Percentiles rank a stretch among this genome's conserved stretches.
phyloP scores from a whole-genome alignment of 2,797 vertebrate genomes.

The Hozukius guyotensis region DNA sequence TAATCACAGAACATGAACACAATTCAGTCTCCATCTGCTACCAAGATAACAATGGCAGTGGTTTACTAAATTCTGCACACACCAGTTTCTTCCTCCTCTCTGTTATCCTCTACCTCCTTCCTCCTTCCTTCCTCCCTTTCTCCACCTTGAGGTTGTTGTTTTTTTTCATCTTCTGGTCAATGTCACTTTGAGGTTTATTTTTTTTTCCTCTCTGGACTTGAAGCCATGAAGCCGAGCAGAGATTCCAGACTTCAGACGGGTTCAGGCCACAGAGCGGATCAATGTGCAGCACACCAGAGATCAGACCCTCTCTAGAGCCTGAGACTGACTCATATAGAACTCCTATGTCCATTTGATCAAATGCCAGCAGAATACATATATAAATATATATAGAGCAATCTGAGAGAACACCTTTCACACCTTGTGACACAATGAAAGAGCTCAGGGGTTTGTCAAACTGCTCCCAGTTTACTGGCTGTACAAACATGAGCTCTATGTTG shows the following conservation, averaged over 20 bases:
- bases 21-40: constrained; percentile 58
- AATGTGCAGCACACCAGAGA: constrained; percentile 22
- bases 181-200: constrained; percentile 24
- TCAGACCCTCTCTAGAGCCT: constrained; percentile 19
- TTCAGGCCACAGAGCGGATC: constrained; percentile 39
- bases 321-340: not conserved
- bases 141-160: not conserved
- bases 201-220: not conserved
- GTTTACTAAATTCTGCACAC: constrained; percentile 21
- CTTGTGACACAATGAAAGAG: constrained; percentile 7
- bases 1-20: constrained; percentile 64
- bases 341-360: constrained; percentile 35
- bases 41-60: constrained; percentile 49
- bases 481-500: not conserved
- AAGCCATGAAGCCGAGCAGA: constrained; percentile 5
- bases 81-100: not conserved
- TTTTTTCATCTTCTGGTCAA: constrained; percentile 17
- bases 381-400: not conserved
- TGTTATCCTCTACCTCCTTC: not conserved
- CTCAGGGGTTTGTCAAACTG: not conserved
- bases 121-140: not conserved
- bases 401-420: constrained; percentile 10
- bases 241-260: constrained; percentile 27
- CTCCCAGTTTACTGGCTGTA: constrained; percentile 20
- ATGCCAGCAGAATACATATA: constrained; percentile 24